These are phyloP conservation scores for Lumbricus terrestris DNA, from an alignment of 2,888 invertebrate species.

Conservation along the genomic window DNA sequence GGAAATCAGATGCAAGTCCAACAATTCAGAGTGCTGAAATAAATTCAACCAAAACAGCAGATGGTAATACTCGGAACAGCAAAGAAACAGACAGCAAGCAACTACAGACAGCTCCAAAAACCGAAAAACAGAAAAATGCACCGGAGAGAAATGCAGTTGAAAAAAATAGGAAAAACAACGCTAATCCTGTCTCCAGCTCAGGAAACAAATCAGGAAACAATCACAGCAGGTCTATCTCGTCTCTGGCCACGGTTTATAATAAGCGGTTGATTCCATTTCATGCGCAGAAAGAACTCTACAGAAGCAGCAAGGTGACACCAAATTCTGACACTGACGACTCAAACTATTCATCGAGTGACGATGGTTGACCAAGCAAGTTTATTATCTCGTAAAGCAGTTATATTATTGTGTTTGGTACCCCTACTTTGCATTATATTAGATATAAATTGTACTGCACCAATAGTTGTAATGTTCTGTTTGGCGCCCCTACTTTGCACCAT, in stretches of 20 bases:
- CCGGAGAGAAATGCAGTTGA: background rate
- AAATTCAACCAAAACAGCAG: background rate
- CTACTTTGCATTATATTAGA: background rate
- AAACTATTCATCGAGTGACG: background rate
- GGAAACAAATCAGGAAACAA: background rate
- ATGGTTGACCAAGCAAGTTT: background rate
- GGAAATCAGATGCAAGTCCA: background rate
- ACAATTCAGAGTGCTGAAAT: background rate
- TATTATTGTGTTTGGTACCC: background rate
- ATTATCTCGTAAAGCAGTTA: background rate
- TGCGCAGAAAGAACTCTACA: slow-evolving; percentile 3
- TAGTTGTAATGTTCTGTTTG: no score
- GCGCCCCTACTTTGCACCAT: no score
- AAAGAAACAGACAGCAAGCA: background rate
- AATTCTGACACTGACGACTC: background rate
- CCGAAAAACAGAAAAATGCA: background rate
- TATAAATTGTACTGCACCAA: background rate
- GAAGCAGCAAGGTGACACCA: background rate
- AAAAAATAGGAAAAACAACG: background rate
- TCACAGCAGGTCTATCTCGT: background rate
- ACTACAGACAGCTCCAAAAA: background rate
- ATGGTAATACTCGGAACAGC: background rate
- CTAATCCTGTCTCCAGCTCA: background rate
- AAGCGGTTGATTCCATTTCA: background rate
- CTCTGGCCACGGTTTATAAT: no score